These are phyloP conservation scores for Clepsis dumicolana DNA, from an alignment of 2,888 invertebrate genomes.

Conservation along the genomic window DNA sequence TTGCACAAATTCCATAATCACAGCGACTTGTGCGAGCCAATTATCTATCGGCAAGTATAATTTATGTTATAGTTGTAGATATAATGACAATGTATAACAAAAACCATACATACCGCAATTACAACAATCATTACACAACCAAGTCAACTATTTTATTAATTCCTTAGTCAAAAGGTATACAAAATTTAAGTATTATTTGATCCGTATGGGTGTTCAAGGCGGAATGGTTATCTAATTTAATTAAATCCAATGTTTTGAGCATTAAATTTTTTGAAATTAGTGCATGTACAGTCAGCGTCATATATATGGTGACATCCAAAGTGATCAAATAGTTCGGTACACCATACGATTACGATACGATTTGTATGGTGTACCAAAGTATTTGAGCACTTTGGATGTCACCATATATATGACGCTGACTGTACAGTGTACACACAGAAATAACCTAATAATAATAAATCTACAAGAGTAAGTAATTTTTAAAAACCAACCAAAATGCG, in stretches of 20 bases:
- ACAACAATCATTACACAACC: conserved; percentile 16
- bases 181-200: conserved; percentile 37
- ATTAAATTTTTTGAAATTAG: conserved; percentile 16
- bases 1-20: background rate
- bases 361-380: too few relatives aligned
- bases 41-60: conserved; percentile 6
- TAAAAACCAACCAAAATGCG: conserved; percentile 22
- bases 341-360: too few relatives aligned
- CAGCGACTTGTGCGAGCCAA: conserved; percentile 21
- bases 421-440: background rate
- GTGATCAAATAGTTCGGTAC: too few relatives aligned
- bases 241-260: conserved; percentile 29
- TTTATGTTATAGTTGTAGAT: background rate
- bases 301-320: too few relatives aligned
- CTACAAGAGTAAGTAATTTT: conserved; percentile 4
- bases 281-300: too few relatives aligned
- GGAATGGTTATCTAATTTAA: conserved; percentile 14
- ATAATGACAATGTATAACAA: background rate
- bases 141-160: conserved; percentile 30
- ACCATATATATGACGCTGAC: too few relatives aligned
- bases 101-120: conserved; percentile 15
- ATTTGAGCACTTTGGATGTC: too few relatives aligned
- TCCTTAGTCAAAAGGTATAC: conserved; percentile 29
- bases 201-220: conserved; percentile 32
- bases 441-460: background rate